Evolutionary conservation across 2,888 invertebrate genomes (phyloP), one percentile per base, ranked within the genome.

Genomic region (Cryptus viduatorius): DNA sequence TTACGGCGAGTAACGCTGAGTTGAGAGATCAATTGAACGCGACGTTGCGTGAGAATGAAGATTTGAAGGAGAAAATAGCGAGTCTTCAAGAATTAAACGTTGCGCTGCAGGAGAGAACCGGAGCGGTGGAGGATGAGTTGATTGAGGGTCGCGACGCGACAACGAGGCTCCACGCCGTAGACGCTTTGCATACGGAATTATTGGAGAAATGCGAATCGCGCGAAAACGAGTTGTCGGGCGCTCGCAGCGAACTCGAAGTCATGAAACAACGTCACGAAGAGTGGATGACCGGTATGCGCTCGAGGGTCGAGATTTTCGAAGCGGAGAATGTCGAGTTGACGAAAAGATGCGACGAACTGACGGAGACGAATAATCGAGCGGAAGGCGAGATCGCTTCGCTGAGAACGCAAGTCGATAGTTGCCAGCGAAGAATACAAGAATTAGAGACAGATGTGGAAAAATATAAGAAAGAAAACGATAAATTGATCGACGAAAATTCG

Each of bases 1-100:
- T 97, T 1, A 95, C 95, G 78, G 95, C 95, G 37, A 95, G 95
- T 78, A 96, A 97, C 87, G 95, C 96, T 89, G 94, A 95, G 12
- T 94, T 96, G 31, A 95, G 95, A 76, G 92, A 92, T 10, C 95
- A 96, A 88, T 94, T 97, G 82, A 94, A 96, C 86, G 95, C 95
- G 87, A 94, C 95, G 1, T 94, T 94, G 84, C 94, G 94, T 81
- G 95, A 96, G 89, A 94, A 95, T 78, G 94, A 95, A 80, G 92
- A 94, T 86, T 88, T 95, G 1, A 93, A 92, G 68, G 95, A 95
- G 84, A 95, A 95, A 84, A 95, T 95, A 82, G 94, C 95, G 82
- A 94, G 94, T 65, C 86, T 95, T 8, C 94, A 94, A 78, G 94
- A 94, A 42, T 88, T 95, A 59, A 94, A 94, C 77, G 94, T 94